Percentiles rank a stretch among this genome's conserved stretches.
These are phyloP conservation scores for Poeciliopsis infans DNA, from an alignment of 2,797 vertebrate genomes.

Conservation along the genomic window DNA sequence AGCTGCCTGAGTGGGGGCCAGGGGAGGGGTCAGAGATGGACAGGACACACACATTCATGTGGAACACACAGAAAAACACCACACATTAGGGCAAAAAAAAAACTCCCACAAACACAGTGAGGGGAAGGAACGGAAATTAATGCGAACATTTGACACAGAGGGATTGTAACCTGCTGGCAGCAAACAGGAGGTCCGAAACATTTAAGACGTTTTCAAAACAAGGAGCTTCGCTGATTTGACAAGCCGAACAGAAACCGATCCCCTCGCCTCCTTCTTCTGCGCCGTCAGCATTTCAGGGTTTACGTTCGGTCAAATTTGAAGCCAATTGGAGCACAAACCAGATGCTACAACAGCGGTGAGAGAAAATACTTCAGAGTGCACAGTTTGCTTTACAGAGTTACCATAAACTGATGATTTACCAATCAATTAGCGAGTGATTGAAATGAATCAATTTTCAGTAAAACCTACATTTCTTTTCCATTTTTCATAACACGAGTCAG, in stretches of 20 bases:
- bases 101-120: constrained; percentile 51
- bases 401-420: background rate
- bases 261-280: background rate
- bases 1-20: constrained; percentile 78
- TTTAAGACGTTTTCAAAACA: background rate
- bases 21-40: constrained; percentile 75
- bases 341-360: background rate
- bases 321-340: background rate
- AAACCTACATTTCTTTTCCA: background rate
- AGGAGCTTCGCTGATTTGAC: background rate
- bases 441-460: background rate
- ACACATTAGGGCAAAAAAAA: constrained; percentile 29
- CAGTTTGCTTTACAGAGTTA: background rate
- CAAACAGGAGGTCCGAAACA: constrained; percentile 26
- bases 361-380: background rate
- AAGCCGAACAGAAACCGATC: background rate
- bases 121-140: constrained; percentile 29
- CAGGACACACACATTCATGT: constrained; percentile 60
- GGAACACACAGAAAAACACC: constrained; percentile 22
- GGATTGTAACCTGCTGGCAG: constrained; percentile 42
- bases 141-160: constrained; percentile 39
- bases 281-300: background rate
- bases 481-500: background rate
- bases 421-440: background rate
- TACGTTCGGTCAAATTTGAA: background rate